Evolutionary conservation across 2,797 vertebrate genomes (phyloP).

Genomic region (Falco rusticolus): DNA sequence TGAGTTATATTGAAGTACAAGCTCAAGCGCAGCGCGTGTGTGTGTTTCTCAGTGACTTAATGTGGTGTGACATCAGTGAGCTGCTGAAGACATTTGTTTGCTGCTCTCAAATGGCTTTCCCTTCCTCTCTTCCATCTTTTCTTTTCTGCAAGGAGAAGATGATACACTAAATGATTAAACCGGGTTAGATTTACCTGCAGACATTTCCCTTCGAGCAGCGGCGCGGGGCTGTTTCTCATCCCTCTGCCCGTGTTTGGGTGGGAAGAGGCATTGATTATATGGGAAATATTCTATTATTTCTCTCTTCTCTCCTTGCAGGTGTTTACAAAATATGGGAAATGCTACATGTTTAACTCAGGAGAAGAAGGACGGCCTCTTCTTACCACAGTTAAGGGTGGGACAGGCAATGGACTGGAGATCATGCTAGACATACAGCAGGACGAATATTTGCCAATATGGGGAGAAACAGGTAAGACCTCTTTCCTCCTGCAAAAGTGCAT

Average conservation of each 20-base stretch:
- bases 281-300: neutral
- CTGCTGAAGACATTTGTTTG: neutral
- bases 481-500: neutral
- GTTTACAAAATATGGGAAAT: conserved; percentile 98
- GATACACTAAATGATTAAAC: neutral
- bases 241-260: neutral
- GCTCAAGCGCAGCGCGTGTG: rapidly evolving
- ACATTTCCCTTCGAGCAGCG: neutral
- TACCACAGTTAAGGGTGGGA: conserved; percentile 96
- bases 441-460: conserved; percentile 98
- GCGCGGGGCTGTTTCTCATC: neutral
- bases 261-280: rapidly evolving
- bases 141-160: neutral
- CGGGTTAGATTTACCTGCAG: neutral
- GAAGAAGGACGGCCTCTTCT: conserved; percentile 93
- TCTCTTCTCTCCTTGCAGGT: conserved; percentile 78
- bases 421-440: conserved; percentile 99
- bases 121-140: neutral
- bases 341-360: conserved; percentile 98
- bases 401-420: conserved; percentile 96
- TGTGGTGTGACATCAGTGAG: rapidly evolving
- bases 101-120: neutral
- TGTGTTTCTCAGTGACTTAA: neutral
- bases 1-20: neutral
- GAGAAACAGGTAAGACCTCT: conserved; percentile 87